Percentiles rank a stretch among this genome's conserved stretches.
Evolutionary conservation across 2,888 invertebrate genomes (phyloP).

Genomic region (Dolichomitus sp.): DNA sequence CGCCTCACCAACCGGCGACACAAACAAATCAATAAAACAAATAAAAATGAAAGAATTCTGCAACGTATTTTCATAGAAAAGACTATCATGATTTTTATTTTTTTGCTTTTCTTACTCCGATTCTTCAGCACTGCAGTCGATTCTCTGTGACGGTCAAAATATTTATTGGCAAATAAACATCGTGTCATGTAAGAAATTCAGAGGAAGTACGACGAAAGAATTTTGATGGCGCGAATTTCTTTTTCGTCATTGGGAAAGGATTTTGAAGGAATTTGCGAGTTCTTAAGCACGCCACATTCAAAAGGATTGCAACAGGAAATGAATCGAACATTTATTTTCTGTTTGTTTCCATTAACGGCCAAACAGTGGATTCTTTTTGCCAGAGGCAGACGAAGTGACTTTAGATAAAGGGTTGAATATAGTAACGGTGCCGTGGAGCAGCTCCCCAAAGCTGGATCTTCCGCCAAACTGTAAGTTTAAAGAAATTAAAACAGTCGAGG

Average conservation of each 20-base stretch:
- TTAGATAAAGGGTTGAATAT: slow-evolving; percentile 74
- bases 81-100: not conserved
- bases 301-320: slow-evolving; percentile 16
- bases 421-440: slow-evolving; percentile 82
- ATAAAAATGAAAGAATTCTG: not conserved
- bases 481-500: slow-evolving; percentile 85
- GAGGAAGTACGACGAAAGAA: slow-evolving; percentile 7
- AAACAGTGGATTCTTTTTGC: slow-evolving; percentile 36
- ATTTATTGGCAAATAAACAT: slow-evolving; percentile 46
- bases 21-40: not conserved
- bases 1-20: too few relatives aligned
- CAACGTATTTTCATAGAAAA: not conserved
- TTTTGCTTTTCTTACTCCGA: slow-evolving; percentile 4
- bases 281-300: slow-evolving; percentile 25
- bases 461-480: slow-evolving; percentile 86
- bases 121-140: slow-evolving; percentile 1
- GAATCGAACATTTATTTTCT: slow-evolving; percentile 9
- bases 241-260: not conserved
- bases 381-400: slow-evolving; percentile 61
- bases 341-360: slow-evolving; percentile 15
- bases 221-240: not conserved
- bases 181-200: slow-evolving; percentile 28
- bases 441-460: slow-evolving; percentile 82
- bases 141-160: slow-evolving; percentile 52
- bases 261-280: slow-evolving; percentile 5